These are phyloP conservation scores for Eucidaris tribuloides DNA, from an alignment of 35 echinoderm and acorn worm genomes.

Conservation along the genomic window DNA sequence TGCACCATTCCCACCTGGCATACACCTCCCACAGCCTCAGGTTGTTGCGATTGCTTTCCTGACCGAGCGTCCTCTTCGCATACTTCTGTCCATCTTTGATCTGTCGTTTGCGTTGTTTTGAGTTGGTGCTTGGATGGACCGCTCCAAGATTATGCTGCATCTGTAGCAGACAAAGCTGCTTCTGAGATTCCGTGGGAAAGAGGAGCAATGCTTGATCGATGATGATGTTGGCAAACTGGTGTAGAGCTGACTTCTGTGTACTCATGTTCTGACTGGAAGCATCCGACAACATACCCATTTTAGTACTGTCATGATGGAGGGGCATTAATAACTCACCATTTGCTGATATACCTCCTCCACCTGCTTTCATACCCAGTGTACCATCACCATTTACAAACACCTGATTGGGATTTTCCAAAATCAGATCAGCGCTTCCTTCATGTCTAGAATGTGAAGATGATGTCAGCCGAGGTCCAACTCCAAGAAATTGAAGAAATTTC, in stretches of 20 bases:
- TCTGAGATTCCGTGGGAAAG: background rate
- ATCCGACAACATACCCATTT: no score
- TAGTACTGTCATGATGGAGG: no score
- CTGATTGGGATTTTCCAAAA: no score
- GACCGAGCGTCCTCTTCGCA: slow-evolving; percentile 63
- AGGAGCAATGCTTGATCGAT: slow-evolving; percentile 4
- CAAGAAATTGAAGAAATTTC: slow-evolving; percentile 75
- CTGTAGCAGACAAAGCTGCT: slow-evolving; percentile 15
- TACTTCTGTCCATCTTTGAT: slow-evolving; percentile 72
- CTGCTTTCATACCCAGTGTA: no score
- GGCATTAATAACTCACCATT: no score
- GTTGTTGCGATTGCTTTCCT: slow-evolving; percentile 79
- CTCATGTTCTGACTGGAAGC: no score
- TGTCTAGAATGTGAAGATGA: no score
- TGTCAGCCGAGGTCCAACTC: no score
- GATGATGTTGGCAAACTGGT: slow-evolving; percentile 33
- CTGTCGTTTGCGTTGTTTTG: slow-evolving; percentile 50
- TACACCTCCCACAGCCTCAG: slow-evolving; percentile 69
- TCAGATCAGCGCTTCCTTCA: no score
- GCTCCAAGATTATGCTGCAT: slow-evolving; percentile 34
- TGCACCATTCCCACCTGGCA: slow-evolving; percentile 72
- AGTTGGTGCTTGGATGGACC: background rate
- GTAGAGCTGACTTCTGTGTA: background rate
- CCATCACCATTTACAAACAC: no score
- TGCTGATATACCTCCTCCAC: no score